Evolutionary conservation across 2,113 vertebrate genomes (phyloP), one percentile per base, ranked within the genome.

Genomic region (Montifringilla adamsi): DNA sequence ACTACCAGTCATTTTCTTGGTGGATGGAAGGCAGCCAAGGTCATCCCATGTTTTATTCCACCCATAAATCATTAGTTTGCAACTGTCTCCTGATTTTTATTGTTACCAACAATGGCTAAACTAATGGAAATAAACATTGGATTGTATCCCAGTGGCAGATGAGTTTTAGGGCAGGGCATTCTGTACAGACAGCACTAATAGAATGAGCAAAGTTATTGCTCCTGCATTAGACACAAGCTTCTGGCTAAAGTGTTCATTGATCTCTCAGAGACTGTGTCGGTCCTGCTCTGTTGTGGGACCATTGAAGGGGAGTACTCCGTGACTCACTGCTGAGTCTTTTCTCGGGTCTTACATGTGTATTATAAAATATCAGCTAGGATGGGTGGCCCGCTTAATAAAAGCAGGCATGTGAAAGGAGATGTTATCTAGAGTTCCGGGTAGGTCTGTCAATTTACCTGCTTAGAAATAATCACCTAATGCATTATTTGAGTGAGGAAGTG

Each of bases 81-180:
- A 92, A 92, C 94, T 94, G 81, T 95, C 93, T 97, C 69, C 83
- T 87, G 89, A 72, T 97, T 95, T 97, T 97, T 97, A 97, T 97
- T 97, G 96, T 97, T 97, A 94, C 95, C 95, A 98, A 97, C 97
- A 97, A 91, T 86, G 97, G 87, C 21, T 73, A 94, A 96, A 84
- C 87, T 97, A 96, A 97, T 97, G 97, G 97, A 97, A 96, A 85
- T 96, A 97, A 97, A 97, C 97, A 97, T 73, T 97, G 97, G 97
- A 95, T 80, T 89, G 78, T 69, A 28, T 96, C 96, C 97, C 89
- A 91, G 56, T 37, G 67, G 95, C 95, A 96, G 96, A 96, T 96
- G 96, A 97, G 89, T 89, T 91, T 91, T 62, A 92, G 90, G 95
- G 96, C 93, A 91, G 95, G 94, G 96, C 96, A 46, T 84, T 81